Evolutionary conservation across 2,113 vertebrate genomes (phyloP), one percentile per base, ranked within the genome.

Genomic region (Pholis gunnellus): DNA sequence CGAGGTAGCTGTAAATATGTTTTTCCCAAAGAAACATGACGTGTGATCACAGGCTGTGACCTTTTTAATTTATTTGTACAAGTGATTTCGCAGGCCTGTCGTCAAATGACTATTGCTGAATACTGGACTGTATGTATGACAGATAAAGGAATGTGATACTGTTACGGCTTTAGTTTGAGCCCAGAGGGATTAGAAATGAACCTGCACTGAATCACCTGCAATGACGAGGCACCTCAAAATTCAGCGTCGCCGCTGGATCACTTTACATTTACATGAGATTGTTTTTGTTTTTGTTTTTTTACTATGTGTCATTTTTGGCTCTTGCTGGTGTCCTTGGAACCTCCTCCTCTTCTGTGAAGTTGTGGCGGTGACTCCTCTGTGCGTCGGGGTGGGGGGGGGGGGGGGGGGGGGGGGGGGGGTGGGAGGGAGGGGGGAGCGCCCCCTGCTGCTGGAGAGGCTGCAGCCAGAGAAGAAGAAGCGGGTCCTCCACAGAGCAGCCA

Each of bases 131-230:
- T 31, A 63, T 80, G 59, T 69, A 67, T 82, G 89, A 87, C 76
- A 76, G 70, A 77, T 86, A 52, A 56, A 86, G 85, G 78, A 89
- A 84, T 90, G 87, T 91, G 83, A 87, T 67, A 3, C 42, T 59
- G 25, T 75, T 78, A 38, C 31, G 75, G 79, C 67, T 83, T 69
- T 34, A 40, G 54, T 75, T 76, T 66, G 72, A 89, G 64, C 75
- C 79, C 75, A 29, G 68, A 66, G 40, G 75, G 73, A 81, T 75
- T 56, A 36, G 70, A 83, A 71, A 46, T 72, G 66, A 91, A 88
- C 66, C 83, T 88, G 91, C 92, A 91, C 92, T 91, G 90, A 93
- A 89, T 87, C 80, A 76, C 75, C 84, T 89, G 85, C 63, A 76
- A 89, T 74, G 72, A 86, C 36, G 1, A 86, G 81, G 77, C 90